Conservation (phyloP, 2,797 vertebrate species). For the Eidolon dupreanum region DNA sequence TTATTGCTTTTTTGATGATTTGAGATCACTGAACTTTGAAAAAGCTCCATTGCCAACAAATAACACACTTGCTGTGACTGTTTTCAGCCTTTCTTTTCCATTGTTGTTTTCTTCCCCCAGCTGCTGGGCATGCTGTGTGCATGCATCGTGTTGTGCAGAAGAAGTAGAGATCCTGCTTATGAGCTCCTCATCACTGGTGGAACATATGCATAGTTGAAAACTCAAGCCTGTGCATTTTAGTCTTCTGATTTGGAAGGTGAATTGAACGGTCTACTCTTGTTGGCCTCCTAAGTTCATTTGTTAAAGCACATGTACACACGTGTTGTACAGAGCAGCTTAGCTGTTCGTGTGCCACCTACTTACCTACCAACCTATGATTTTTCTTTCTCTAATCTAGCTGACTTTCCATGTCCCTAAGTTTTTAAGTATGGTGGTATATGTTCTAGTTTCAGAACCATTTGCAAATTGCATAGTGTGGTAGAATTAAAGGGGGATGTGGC, state of each 20-base stretch:
- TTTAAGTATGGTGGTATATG: slow-evolving; percentile 76
- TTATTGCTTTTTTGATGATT: not conserved
- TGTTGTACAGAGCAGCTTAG: slow-evolving; percentile 83
- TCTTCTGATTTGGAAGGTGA: slow-evolving; percentile 83
- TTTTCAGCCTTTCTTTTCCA: not conserved
- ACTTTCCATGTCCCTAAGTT: slow-evolving; percentile 77
- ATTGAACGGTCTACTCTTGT: slow-evolving; percentile 80
- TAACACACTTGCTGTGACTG: not conserved
- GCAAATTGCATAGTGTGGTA: slow-evolving; percentile 68
- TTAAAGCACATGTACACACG: slow-evolving; percentile 89
- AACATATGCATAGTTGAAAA: slow-evolving; percentile 90
- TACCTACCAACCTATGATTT: slow-evolving; percentile 58
- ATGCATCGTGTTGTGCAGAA: slow-evolving; percentile 93
- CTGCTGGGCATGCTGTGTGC: slow-evolving; percentile 97
- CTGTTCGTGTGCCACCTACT: slow-evolving; percentile 73
- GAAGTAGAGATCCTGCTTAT: slow-evolving; percentile 94
- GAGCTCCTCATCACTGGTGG: slow-evolving; percentile 95
- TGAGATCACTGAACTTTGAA: slow-evolving; percentile 11
- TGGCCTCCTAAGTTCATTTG: slow-evolving; percentile 84
- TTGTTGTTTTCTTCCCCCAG: slow-evolving; percentile 81
- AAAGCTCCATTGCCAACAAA: not conserved
- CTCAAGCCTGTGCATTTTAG: slow-evolving; percentile 51
- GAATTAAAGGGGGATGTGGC: slow-evolving; percentile 60
- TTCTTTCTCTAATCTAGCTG: slow-evolving; percentile 74
- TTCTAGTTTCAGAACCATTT: slow-evolving; percentile 79